Conservation (phyloP, 2,113 vertebrate genomes). For the Proteles cristata region DNA sequence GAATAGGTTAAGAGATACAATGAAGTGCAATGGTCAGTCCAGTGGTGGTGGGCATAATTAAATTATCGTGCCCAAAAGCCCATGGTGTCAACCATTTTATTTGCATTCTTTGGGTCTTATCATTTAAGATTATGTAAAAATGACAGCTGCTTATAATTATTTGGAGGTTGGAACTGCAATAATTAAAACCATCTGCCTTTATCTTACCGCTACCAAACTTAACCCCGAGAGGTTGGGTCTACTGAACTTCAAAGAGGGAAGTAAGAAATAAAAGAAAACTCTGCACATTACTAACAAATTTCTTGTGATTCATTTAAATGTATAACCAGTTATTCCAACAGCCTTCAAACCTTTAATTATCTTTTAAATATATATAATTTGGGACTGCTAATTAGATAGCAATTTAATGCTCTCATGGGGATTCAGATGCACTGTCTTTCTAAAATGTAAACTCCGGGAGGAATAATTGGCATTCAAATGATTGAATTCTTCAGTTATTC, state of each 20-base stretch:
- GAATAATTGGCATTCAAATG: conserved; percentile 88
- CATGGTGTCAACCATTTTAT: conserved; percentile 81
- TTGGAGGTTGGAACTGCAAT: conserved; percentile 85
- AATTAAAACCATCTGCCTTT: conserved; percentile 91
- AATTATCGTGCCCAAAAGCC: conserved; percentile 63
- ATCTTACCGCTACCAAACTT: conserved; percentile 87
- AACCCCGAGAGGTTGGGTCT: conserved; percentile 85
- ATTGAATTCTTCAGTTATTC: conserved; percentile 88
- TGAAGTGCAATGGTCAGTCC: conserved; percentile 11
- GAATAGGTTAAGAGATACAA: neutral
- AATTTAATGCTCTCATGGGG: conserved; percentile 90
- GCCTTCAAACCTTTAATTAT: conserved; percentile 93
- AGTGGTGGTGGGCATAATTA: conserved; percentile 8
- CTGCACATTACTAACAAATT: conserved; percentile 87
- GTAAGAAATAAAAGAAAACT: conserved; percentile 86
- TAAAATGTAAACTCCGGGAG: conserved; percentile 86
- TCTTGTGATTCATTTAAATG: conserved; percentile 89
- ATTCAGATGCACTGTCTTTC: conserved; percentile 86
- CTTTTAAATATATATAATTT: conserved; percentile 93
- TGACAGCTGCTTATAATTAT: conserved; percentile 91
- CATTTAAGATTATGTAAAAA: conserved; percentile 88
- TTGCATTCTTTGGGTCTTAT: conserved; percentile 87
- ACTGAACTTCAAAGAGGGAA: conserved; percentile 87
- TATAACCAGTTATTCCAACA: conserved; percentile 88
- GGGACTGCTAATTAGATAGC: conserved; percentile 91